phyloP scores from a whole-genome alignment of 2,888 invertebrate species.

The Sphaeridia pumilis region DNA sequence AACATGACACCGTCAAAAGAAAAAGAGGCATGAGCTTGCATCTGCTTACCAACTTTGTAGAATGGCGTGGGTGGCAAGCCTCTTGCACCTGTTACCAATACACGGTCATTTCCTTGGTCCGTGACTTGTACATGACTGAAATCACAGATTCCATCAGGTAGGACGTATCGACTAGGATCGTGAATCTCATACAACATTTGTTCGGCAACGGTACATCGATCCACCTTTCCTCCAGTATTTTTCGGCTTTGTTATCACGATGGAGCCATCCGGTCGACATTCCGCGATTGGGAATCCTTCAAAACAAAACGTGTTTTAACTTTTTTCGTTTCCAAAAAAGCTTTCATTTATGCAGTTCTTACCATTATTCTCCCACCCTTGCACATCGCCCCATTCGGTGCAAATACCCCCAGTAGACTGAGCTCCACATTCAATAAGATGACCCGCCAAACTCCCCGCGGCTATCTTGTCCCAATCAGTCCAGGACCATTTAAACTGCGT shows the following conservation, averaged over 20 bases:
- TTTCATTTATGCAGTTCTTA: constrained; percentile 5
- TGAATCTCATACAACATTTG: constrained; percentile 45
- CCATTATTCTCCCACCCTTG: constrained; percentile 40
- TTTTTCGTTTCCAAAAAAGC: background rate
- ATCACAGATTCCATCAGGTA: constrained; percentile 45
- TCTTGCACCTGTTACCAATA: constrained; percentile 41
- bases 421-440: constrained; percentile 47
- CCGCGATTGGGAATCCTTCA: constrained; percentile 44
- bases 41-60: constrained; percentile 40
- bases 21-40: background rate
- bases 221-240: constrained; percentile 43
- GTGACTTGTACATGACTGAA: constrained; percentile 40
- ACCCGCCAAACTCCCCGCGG: constrained; percentile 44
- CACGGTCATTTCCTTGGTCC: constrained; percentile 35
- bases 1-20: background rate
- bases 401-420: constrained; percentile 44
- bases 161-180: constrained; percentile 41
- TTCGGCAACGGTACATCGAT: constrained; percentile 40
- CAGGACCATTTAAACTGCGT: constrained; percentile 41
- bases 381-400: constrained; percentile 44
- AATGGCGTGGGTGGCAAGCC: constrained; percentile 41
- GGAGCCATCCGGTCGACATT: constrained; percentile 40
- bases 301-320: background rate
- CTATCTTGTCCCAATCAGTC: constrained; percentile 41
- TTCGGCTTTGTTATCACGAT: constrained; percentile 43